Evolutionary conservation across 2,113 vertebrate genomes (phyloP).

Genomic region (Podarcis raffonei): DNA sequence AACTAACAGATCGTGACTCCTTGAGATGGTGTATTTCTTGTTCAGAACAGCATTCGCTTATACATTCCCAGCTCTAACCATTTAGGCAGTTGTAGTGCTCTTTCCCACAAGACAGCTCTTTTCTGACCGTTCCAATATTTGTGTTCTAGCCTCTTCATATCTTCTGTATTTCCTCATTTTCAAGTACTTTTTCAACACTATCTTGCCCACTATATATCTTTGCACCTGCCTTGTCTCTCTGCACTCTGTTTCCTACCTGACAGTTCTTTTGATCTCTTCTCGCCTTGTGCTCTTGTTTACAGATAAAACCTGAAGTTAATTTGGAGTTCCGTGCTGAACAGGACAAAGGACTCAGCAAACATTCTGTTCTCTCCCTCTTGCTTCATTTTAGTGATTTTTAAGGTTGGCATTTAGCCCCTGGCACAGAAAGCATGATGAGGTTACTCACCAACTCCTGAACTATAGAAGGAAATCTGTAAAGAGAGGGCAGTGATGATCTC

Average conservation of each 20-base stretch:
- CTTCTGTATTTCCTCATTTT: slow-evolving; percentile 7
- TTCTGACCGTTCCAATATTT: not conserved
- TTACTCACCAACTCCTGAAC: not conserved
- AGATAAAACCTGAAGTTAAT: slow-evolving; percentile 4
- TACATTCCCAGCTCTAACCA: slow-evolving; percentile 57
- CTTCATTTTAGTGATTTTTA: not conserved
- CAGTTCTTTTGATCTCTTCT: not conserved
- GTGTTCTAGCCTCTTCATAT: slow-evolving; percentile 11
- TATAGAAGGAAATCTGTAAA: not conserved
- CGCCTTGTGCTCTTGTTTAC: slow-evolving; percentile 2
- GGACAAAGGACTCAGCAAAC: not conserved
- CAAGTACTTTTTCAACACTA: not conserved
- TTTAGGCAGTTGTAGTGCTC: slow-evolving; percentile 46
- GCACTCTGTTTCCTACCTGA: slow-evolving; percentile 24
- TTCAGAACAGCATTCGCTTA: slow-evolving; percentile 58
- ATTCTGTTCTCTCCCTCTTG: not conserved
- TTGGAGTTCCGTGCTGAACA: not conserved
- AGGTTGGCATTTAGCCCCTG: not conserved
- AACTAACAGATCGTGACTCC: too few species aligned
- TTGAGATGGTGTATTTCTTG: not conserved
- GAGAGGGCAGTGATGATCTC: not conserved
- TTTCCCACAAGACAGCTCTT: slow-evolving; percentile 3
- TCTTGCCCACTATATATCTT: not conserved
- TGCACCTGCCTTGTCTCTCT: slow-evolving; percentile 2
- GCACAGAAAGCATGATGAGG: not conserved